A percentile compares a stretch with the other conserved stretches of the same genome.
Conservation (phyloP, 1,140 invertebrate genomes). For the Stegodyphus dumicola region DNA sequence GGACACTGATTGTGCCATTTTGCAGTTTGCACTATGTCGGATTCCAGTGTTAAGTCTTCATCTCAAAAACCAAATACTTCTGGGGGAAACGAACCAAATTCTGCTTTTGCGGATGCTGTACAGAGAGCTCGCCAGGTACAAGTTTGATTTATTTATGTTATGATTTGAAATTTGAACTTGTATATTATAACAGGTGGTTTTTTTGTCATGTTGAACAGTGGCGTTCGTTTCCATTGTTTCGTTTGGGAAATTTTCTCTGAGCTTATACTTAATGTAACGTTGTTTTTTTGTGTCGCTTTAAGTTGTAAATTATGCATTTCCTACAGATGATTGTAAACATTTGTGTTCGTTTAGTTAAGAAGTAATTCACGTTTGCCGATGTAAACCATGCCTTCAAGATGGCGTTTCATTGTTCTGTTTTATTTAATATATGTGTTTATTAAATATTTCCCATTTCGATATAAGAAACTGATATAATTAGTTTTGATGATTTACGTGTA, state of each 20-base stretch:
- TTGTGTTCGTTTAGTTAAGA: too few relatives aligned
- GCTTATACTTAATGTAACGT: background rate
- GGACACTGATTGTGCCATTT: constrained; percentile 57
- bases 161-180: background rate
- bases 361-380: too few relatives aligned
- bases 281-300: background rate
- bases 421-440: too few relatives aligned
- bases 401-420: too few relatives aligned
- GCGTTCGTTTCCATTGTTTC: background rate
- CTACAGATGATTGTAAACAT: too few relatives aligned
- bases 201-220: constrained; percentile 1
- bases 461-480: too few relatives aligned
- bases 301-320: background rate
- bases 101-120: constrained; percentile 85
- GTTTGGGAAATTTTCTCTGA: background rate
- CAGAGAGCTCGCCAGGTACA: constrained; percentile 78
- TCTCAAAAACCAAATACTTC: constrained; percentile 59
- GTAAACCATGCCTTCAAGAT: too few relatives aligned
- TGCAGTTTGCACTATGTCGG: constrained; percentile 61
- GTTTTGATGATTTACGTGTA: too few relatives aligned
- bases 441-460: too few relatives aligned
- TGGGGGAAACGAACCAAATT: constrained; percentile 68
- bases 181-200: constrained; percentile 19
- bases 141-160: background rate
- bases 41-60: constrained; percentile 57